phyloP scores from a whole-genome alignment of 2,888 invertebrate species.

The Stenurella melanura region DNA sequence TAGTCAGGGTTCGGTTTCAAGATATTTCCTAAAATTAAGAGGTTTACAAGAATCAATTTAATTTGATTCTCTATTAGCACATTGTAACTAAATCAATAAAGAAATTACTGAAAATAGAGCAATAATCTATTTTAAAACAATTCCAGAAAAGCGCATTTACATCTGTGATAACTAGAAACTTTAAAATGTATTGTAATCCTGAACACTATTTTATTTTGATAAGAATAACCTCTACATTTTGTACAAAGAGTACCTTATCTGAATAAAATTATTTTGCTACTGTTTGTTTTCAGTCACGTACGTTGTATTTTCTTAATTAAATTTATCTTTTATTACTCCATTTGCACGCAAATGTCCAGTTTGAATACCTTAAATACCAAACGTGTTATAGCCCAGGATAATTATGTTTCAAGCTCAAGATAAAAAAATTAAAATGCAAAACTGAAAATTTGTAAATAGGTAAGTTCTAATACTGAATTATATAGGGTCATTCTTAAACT shows the following conservation, averaged over 20 bases:
- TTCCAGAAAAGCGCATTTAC: not conserved
- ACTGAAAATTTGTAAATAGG: too few relatives aligned
- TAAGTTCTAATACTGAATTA: too few relatives aligned
- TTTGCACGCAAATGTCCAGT: constrained; percentile 60
- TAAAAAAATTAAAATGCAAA: too few relatives aligned
- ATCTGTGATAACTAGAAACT: not conserved
- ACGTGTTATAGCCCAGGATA: constrained; percentile 4
- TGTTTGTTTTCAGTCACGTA: constrained; percentile 60
- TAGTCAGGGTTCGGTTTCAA: too few relatives aligned
- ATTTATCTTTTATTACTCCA: constrained; percentile 60
- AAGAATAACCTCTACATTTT: constrained; percentile 30
- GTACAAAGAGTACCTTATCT: constrained; percentile 46
- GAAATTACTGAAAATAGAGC: too few relatives aligned
- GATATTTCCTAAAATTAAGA: too few relatives aligned
- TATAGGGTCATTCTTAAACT: too few relatives aligned
- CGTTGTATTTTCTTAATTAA: constrained; percentile 62
- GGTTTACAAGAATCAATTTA: too few relatives aligned
- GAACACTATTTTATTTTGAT: constrained; percentile 32
- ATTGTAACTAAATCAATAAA: too few relatives aligned
- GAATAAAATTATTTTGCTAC: constrained; percentile 53
- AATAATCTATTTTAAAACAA: not conserved
- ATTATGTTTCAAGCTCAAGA: too few relatives aligned
- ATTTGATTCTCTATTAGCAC: too few relatives aligned
- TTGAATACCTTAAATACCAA: constrained; percentile 41
- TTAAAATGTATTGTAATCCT: not conserved